These are phyloP conservation scores for Harpagifer antarcticus DNA, from an alignment of 2,797 vertebrate genomes.

Conservation along the genomic window DNA sequence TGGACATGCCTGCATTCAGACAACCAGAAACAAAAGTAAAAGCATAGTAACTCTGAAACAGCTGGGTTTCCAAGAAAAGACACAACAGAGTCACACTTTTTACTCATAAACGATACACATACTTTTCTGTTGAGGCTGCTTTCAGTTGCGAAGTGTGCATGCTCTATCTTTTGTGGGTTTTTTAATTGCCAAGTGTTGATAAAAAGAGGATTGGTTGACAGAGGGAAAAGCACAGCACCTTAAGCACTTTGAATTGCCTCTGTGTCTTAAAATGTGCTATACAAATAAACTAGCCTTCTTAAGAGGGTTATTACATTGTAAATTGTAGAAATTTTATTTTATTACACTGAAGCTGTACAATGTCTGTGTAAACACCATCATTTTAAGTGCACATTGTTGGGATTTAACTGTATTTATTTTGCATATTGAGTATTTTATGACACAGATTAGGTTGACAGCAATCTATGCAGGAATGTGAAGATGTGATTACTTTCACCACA, in stretches of 20 bases:
- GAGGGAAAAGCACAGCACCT: not conserved
- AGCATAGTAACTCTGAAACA: not conserved
- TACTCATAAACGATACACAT: not conserved
- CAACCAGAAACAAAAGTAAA: not conserved
- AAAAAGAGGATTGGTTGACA: too few species aligned
- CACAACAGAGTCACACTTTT: not conserved
- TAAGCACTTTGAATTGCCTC: too few species aligned
- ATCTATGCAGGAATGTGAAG: conserved; percentile 47
- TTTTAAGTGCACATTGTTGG: not conserved
- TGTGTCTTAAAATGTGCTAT: too few species aligned
- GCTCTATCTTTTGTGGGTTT: not conserved
- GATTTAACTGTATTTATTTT: not conserved
- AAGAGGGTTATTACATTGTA: not conserved
- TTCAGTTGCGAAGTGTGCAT: not conserved
- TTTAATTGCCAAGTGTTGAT: not conserved
- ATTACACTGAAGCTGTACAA: not conserved
- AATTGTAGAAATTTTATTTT: not conserved
- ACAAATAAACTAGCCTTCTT: not conserved
- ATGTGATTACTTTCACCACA: conserved; percentile 34
- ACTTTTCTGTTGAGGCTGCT: not conserved
- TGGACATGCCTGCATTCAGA: conserved; percentile 14
- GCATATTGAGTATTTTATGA: not conserved
- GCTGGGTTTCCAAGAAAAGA: conserved; percentile 1
- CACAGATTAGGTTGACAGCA: not conserved
- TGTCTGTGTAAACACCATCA: not conserved